Base-by-base conservation (phyloP, 37 sponge, comb jelly and placozoan species). In the Chondrilla cf. caribensis region DNA sequence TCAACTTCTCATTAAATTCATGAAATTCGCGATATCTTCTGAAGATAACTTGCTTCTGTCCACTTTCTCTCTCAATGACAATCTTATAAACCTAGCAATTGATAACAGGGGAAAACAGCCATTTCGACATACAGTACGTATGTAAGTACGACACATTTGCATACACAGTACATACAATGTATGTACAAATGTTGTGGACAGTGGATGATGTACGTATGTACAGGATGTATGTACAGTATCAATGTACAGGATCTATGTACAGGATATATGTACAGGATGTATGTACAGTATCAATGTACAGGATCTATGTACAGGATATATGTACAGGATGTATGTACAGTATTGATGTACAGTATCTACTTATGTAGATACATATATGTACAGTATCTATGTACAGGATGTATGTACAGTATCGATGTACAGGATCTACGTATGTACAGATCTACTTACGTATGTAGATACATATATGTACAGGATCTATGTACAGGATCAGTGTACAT, bases 21-120 rank as follows among this genome's bases (percentile, higher is more conserved):
- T 90, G 19, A 72, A 96, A 96, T 58, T 96, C 96, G 41, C 93
- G 54, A 71, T 90, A 96, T 0, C 96, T 81, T 3, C 96, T 82
- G 58, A 92, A 96, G 17, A 93, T 70, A 2, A 28, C 65, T 19
- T 81, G 41, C 9, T 24, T 64, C 19, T 18, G n/a, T 19, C 43
- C 44, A 14, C 91, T 62, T 2, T 76, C 76, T 28, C 90, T 84
- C 59, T 86, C 79, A 24, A 83, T 51, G 29, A 28, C 75, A 25
- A 91, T 81, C 47, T 87, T 81, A 40, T 91, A 91, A 9, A 84
- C 84, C 91, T 91, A 37, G 3, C 21, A 47, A 65, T 1, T 24
- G 68, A 81, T 42, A 68, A 2, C n/a, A n/a, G n/a, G n/a, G n/a
- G n/a, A n/a, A n/a, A n/a, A n/a, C n/a, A n/a, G n/a, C n/a, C n/a